Percentiles rank a stretch among this genome's conserved stretches.
Evolutionary conservation across 2,888 invertebrate genomes (phyloP).

Genomic region (Harpalus rufipes): DNA sequence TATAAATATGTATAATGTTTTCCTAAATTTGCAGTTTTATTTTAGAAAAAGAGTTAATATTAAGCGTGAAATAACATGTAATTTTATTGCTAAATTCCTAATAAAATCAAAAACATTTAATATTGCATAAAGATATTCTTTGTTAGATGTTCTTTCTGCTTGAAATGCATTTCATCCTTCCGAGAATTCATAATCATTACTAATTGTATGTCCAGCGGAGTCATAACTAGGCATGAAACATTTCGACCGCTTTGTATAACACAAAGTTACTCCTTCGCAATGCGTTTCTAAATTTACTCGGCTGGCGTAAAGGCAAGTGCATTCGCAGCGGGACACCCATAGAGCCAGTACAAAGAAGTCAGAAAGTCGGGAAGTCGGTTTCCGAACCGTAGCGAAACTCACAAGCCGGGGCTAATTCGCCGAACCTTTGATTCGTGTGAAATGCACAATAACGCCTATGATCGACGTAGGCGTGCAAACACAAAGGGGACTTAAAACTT

Average conservation of each 20-base stretch:
- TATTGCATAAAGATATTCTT: background rate
- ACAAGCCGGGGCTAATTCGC: constrained; percentile 64
- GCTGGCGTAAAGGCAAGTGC: constrained; percentile 21
- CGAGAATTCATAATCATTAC: constrained; percentile 1
- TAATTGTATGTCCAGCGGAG: constrained; percentile 16
- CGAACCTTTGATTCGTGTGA: constrained; percentile 62
- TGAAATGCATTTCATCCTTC: background rate
- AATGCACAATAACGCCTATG: constrained; percentile 54
- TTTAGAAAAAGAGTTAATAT: no score
- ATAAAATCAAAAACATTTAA: background rate
- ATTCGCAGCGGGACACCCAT: constrained; percentile 34
- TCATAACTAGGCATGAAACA: constrained; percentile 20
- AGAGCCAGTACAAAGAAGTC: constrained; percentile 10
- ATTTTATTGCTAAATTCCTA: background rate
- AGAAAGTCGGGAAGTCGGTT: constrained; percentile 19
- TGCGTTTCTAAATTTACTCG: constrained; percentile 28
- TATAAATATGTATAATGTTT: no score
- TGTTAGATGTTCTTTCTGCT: background rate
- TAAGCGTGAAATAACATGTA: background rate
- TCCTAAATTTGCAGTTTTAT: no score
- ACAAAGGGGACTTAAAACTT: constrained; percentile 53
- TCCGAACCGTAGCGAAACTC: constrained; percentile 54
- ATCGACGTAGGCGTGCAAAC: constrained; percentile 56
- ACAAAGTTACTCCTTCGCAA: background rate
- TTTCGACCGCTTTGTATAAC: constrained; percentile 1